Evolutionary conservation across 2,113 vertebrate species (phyloP), one percentile per base, ranked within the genome.

Genomic region (Struthidea cinerea): DNA sequence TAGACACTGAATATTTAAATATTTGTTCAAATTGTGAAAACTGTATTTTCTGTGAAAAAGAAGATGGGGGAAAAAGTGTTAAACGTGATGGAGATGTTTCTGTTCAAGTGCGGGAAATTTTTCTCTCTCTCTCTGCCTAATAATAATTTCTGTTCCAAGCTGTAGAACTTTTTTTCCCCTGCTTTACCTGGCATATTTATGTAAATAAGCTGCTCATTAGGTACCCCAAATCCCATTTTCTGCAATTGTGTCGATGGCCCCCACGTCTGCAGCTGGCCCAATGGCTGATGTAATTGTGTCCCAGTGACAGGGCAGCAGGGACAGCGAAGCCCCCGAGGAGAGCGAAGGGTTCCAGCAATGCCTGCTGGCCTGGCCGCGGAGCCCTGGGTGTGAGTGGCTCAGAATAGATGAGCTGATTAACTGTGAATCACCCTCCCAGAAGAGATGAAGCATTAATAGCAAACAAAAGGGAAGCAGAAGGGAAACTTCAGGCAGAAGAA

Each of bases 181-280:
- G 41, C 88, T 95, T 96, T 96, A 97, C 95, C 95, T 97, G 94
- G 69, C 97, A 78, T 94, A 53, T 97, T 97, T 97, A 97, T 97
- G 91, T 91, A 96, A 97, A 97, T 85, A 92, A 97, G 90, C 92
- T 97, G 86, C 95, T 97, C 93, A 92, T 97, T 97, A 97, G 90
- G 61, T 84, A 84, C 76, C 95, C 80, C 47, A 56, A 89, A 95
- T 95, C 93, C 83, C 88, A 56, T 97, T 97, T 95, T 91, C 89
- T 96, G 77, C 94, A 63, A 8, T 79, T 94, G 95, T 93, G 96
- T 80, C 87, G 68, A 1, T 61, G 55, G 21, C 56, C 41, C 41
- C 61, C 79, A 84, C 65, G 91, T 93, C 91, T 97, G 92, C 95
- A 96, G 97, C 97, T 94, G 95, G 95, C 90, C 78, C 87, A 44